Conservation (phyloP, 2,888 invertebrate genomes). For the Anthrax anthrax region DNA sequence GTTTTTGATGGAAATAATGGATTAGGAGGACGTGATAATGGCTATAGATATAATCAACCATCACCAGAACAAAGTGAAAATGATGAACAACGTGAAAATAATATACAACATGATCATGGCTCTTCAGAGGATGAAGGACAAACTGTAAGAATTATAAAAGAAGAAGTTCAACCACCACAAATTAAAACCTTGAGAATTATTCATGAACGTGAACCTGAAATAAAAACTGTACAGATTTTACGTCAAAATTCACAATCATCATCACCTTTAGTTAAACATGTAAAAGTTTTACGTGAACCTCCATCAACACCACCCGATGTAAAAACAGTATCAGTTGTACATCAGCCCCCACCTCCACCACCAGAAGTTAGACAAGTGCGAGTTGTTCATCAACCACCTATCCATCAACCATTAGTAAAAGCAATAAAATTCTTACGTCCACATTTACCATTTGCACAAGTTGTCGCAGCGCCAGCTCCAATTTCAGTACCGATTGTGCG, state of each 20-base stretch:
- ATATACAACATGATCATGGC: neutral
- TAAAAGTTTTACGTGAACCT: conserved; percentile 1
- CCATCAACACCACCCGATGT: conserved; percentile 5
- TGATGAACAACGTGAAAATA: neutral
- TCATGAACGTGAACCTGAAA: conserved; percentile 1
- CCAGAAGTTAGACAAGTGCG: neutral
- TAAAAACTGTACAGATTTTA: conserved; percentile 2
- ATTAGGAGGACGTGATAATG: neutral
- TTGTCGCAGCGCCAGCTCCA: neutral
- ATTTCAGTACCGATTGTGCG: neutral
- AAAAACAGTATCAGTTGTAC: conserved; percentile 2
- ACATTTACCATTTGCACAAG: neutral
- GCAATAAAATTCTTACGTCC: neutral
- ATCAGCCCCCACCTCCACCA: neutral
- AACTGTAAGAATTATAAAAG: neutral
- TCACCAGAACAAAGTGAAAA: neutral
- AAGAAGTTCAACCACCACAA: neutral
- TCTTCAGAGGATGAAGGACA: neutral
- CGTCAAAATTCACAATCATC: conserved; percentile 2
- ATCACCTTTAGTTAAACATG: conserved; percentile 3
- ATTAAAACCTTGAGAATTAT: neutral
- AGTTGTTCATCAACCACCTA: neutral
- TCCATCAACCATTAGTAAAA: neutral
- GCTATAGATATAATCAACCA: neutral
- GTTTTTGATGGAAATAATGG: neutral